Percentiles rank a stretch among this genome's conserved stretches.
These are phyloP conservation scores for Paraescarpia echinospica DNA, from an alignment of 1,140 invertebrate genomes.

Conservation along the genomic window DNA sequence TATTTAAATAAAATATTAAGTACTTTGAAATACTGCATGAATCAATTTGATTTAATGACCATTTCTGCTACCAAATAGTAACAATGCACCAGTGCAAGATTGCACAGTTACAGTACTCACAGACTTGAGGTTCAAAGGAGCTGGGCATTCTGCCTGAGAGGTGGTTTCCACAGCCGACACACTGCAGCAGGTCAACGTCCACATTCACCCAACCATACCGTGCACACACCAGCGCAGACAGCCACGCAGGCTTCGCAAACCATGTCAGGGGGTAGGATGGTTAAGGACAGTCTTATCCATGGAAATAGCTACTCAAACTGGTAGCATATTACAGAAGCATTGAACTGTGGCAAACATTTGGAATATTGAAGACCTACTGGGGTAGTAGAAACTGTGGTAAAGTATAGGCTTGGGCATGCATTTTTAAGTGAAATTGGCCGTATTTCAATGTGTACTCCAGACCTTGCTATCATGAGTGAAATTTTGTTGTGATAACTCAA, in stretches of 20 bases:
- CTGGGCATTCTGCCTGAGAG: neutral
- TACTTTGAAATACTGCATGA: too few species aligned
- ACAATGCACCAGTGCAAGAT: neutral
- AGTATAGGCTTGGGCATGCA: too few species aligned
- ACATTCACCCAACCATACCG: constrained; percentile 50
- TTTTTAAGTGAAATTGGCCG: too few species aligned
- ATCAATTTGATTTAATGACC: too few species aligned
- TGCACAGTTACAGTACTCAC: too few species aligned
- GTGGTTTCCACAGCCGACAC: constrained; percentile 25
- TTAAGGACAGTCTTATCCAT: constrained; percentile 9
- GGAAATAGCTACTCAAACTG: neutral
- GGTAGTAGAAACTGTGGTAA: too few species aligned
- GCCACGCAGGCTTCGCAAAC: constrained; percentile 47
- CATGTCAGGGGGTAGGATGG: constrained; percentile 38
- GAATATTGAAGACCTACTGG: too few species aligned
- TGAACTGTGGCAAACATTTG: too few species aligned
- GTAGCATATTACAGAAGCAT: neutral
- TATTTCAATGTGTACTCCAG: too few species aligned
- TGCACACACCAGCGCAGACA: constrained; percentile 46
- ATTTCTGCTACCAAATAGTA: neutral
- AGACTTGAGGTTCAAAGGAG: neutral
- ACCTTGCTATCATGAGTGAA: too few species aligned
- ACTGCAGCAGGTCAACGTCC: constrained; percentile 45
- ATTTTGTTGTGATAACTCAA: too few species aligned
- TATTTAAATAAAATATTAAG: too few species aligned